phyloP scores from a whole-genome alignment of 2,113 vertebrate genomes.

The Plecotus auritus region DNA sequence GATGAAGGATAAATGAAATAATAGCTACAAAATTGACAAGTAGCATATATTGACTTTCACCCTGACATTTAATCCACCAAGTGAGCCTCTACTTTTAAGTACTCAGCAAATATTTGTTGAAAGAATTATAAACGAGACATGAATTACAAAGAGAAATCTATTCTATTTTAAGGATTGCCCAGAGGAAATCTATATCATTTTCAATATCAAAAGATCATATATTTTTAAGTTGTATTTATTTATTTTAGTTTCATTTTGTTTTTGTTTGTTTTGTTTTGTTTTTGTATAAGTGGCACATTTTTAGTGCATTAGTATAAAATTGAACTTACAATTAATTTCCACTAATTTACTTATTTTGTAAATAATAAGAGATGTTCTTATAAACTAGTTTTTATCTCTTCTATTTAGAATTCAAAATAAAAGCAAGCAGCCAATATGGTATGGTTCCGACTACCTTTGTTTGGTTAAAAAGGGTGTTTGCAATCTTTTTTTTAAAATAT shows the following conservation, averaged over 20 bases:
- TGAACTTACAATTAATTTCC: not conserved
- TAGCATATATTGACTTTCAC: slow-evolving; percentile 8
- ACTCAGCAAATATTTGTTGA: not conserved
- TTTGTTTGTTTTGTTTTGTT: not conserved
- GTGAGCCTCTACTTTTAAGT: not conserved
- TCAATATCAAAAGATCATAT: not conserved
- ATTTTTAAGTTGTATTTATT: not conserved
- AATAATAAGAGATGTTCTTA: not conserved
- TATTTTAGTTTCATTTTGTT: not conserved
- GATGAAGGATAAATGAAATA: slow-evolving; percentile 35
- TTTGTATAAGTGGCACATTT: not conserved
- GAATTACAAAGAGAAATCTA: not conserved
- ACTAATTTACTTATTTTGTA: not conserved
- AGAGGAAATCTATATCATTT: not conserved
- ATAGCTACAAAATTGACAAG: not conserved
- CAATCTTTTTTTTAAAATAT: too few relatives aligned
- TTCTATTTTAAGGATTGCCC: not conserved
- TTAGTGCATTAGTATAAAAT: not conserved
- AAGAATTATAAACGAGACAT: not conserved
- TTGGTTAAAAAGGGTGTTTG: not conserved
- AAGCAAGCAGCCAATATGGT: not conserved
- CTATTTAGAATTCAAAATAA: not conserved
- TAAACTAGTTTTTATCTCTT: not conserved
- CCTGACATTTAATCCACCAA: not conserved
- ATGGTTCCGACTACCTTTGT: not conserved